A percentile compares a stretch with the other conserved stretches of the same genome.
Conservation (phyloP, 2,888 invertebrate genomes). For the Cyaniris semiargus region DNA sequence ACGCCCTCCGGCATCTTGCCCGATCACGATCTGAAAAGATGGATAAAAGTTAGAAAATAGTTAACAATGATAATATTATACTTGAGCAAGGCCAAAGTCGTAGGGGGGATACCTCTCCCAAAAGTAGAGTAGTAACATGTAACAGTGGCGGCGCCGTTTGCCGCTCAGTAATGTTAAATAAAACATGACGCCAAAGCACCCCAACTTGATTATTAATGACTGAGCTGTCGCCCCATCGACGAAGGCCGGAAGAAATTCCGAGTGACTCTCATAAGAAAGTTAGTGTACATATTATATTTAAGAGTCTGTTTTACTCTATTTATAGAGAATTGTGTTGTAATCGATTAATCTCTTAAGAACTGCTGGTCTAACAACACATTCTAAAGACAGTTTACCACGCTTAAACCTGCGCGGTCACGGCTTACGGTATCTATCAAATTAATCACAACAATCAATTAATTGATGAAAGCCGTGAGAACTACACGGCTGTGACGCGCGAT, state of each 20-base stretch:
- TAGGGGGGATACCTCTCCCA: neutral
- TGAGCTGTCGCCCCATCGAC: too few species aligned
- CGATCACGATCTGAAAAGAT: slow-evolving; percentile 57
- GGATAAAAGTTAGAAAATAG: neutral
- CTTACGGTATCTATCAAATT: slow-evolving; percentile 3
- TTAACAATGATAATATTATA: neutral
- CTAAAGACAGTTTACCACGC: neutral
- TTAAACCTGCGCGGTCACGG: neutral
- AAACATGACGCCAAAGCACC: neutral
- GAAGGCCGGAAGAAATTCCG: neutral
- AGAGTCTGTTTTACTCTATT: too few species aligned
- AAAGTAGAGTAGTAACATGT: too few species aligned
- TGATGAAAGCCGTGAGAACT: neutral
- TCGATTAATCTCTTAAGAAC: neutral
- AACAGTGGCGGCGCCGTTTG: too few species aligned
- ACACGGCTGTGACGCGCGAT: neutral
- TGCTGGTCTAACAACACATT: neutral
- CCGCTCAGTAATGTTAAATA: neutral
- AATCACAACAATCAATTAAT: slow-evolving; percentile 16
- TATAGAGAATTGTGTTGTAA: too few species aligned
- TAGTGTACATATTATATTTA: too few species aligned
- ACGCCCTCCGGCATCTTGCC: slow-evolving; percentile 83
- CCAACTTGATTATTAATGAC: neutral
- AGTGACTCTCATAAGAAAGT: too few species aligned
- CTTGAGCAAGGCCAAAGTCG: neutral